Base-by-base conservation (phyloP, 2,797 vertebrate species). In the Loriculus beryllinus region DNA sequence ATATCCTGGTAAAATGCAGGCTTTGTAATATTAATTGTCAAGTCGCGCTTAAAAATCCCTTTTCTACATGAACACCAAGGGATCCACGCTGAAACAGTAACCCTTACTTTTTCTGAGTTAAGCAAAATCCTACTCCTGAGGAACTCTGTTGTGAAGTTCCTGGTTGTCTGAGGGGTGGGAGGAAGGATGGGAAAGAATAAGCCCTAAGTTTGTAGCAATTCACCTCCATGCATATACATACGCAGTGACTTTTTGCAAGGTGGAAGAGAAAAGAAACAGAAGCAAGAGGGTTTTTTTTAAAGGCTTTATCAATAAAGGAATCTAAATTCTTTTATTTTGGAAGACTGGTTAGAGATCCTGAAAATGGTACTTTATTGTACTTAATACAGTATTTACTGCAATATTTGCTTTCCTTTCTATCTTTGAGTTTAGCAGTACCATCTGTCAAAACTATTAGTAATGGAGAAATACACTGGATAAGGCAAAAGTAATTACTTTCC, bases 391-490 rank as follows among this genome's bases (percentile, higher is more conserved):
- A 68, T 74, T 88, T 84, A 49, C 70, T 60, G 28, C 35, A 54
- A 37, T 60, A 56, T 65, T 56, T 75, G 71, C 57, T 91, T 94
- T 95, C 28, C 17, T 52, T 95, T 80, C 76, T 92, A 17, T 64
- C 76, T 86, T 49, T 70, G 51, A 67, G 47, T 78, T 88, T 74
- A 93, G 33, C 65, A 71, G 85, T 57, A 47, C 86, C 83, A 94
- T 95, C 90, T 95, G 88, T 93, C 88, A 96, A 81, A 91, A 93
- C 86, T 86, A 81, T 78, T 92, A 90, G 75, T 75, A 93, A 82
- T 62, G 42, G 71, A 75, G 82, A 86, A 89, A 78, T 57, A 71
- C 31, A 42, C 16, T 51, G 71, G 75, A 65, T 93, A 87, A 94
- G 71, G 79, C 69, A 75, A 89, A 95, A 93, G 67, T 75, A 92